These are phyloP conservation scores for Pteropus alecto DNA, from an alignment of 2,113 vertebrate species.

Conservation along the genomic window DNA sequence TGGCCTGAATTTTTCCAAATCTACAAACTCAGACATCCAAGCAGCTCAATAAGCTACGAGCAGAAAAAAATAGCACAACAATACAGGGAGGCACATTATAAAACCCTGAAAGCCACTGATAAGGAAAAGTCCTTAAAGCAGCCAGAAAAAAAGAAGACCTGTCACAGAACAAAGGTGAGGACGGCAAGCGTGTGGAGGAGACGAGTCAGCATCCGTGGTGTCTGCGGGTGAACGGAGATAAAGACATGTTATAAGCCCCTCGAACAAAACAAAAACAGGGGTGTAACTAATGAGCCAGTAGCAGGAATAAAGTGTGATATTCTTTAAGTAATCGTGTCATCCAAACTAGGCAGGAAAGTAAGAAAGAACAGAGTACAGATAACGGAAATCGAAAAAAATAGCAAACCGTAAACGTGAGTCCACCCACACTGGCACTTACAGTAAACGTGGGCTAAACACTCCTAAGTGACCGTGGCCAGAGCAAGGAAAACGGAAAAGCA, in stretches of 20 bases:
- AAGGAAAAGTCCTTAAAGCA: neutral
- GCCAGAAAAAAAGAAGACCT: neutral
- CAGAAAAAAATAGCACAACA: neutral
- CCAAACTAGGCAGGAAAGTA: neutral
- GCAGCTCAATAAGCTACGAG: neutral
- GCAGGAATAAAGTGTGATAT: too few species aligned
- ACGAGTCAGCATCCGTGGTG: fast-evolving
- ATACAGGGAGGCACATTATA: neutral
- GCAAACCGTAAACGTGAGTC: neutral
- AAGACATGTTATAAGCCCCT: fast-evolving
- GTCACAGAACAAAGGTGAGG: neutral
- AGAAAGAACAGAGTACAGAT: neutral
- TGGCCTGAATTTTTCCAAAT: neutral
- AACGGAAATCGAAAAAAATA: neutral
- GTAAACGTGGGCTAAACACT: neutral
- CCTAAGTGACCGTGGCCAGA: neutral
- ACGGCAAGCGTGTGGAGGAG: fast-evolving
- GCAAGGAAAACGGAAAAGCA: too few species aligned
- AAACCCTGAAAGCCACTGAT: too few species aligned
- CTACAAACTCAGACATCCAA: neutral
- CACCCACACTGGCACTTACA: fast-evolving
- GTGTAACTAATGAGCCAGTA: neutral
- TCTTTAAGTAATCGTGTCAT: neutral
- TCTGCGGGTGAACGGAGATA: fast-evolving
- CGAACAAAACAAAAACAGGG: neutral